phyloP scores from a whole-genome alignment of 2,888 invertebrate genomes.

The Perizoma affinitatum region DNA sequence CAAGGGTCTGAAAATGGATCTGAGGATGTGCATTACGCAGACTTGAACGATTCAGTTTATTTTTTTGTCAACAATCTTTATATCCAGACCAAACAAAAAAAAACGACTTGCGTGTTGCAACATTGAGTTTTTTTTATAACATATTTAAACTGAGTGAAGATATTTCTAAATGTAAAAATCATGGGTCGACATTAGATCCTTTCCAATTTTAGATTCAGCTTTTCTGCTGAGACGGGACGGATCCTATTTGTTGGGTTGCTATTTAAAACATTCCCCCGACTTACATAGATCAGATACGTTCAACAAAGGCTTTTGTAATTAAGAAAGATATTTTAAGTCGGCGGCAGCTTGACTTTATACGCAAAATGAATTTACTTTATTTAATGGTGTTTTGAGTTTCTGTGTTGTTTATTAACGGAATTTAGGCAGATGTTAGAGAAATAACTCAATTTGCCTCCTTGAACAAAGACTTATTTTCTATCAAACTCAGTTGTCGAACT shows the following conservation, averaged over 20 bases:
- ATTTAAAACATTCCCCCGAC: constrained; percentile 83
- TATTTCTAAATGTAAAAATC: no score
- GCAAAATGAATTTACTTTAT: constrained; percentile 80
- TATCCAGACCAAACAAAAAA: no score
- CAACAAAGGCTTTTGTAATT: constrained; percentile 84
- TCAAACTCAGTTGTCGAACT: no score
- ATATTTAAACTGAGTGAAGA: no score
- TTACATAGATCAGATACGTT: constrained; percentile 84
- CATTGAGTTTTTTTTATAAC: no score
- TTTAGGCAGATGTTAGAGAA: constrained; percentile 19
- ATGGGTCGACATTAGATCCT: no score
- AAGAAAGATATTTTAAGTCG: constrained; percentile 83
- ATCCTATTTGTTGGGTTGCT: constrained; percentile 81
- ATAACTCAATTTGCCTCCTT: constrained; percentile 14
- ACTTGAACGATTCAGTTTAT: no score
- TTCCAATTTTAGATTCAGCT: constrained; percentile 75
- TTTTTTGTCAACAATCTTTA: no score
- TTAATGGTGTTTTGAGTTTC: constrained; percentile 74
- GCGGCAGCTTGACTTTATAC: constrained; percentile 82
- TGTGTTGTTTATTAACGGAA: constrained; percentile 45
- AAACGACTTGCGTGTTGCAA: no score
- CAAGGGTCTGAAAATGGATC: no score
- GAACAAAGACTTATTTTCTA: no score
- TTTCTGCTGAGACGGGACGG: constrained; percentile 70
- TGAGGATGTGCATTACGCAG: no score